Evolutionary conservation across 2,888 invertebrate species (phyloP).

Genomic region (Caradrina clavipalpis): DNA sequence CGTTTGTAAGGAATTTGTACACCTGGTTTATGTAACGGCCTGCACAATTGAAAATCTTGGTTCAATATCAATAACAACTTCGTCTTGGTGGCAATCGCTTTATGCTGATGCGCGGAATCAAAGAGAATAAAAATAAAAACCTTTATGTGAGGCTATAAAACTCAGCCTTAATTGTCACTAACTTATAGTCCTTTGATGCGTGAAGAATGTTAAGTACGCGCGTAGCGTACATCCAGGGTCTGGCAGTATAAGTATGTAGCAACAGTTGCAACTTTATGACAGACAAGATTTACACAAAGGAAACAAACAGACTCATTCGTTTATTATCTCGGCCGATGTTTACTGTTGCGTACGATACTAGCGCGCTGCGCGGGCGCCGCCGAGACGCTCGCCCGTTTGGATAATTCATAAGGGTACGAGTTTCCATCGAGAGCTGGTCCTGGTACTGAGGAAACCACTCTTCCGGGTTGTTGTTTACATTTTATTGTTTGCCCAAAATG

Average conservation of each 20-base stretch:
- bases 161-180: conserved; percentile 54
- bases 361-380: conserved; percentile 76
- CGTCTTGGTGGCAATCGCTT: conserved; percentile 13
- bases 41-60: conserved; percentile 1
- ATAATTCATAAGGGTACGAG: conserved; percentile 87
- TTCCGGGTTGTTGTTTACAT: conserved; percentile 76
- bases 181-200: conserved; percentile 50
- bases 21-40: conserved; percentile 17
- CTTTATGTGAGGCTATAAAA: conserved; percentile 47
- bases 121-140: conserved; percentile 43
- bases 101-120: conserved; percentile 25
- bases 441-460: conserved; percentile 70
- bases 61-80: conserved; percentile 4
- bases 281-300: conserved; percentile 75
- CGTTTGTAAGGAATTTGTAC: conserved; percentile 32
- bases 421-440: conserved; percentile 69
- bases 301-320: conserved; percentile 74
- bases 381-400: conserved; percentile 83
- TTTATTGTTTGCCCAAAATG: conserved; percentile 75
- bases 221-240: conserved; percentile 42
- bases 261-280: conserved; percentile 75
- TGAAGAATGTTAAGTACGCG: conserved; percentile 48
- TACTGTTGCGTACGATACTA: conserved; percentile 75
- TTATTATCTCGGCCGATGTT: conserved; percentile 80
- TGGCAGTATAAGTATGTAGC: conserved; percentile 56